phyloP scores from a whole-genome alignment of 2,888 invertebrate genomes.

The Margaritifera margaritifera region DNA sequence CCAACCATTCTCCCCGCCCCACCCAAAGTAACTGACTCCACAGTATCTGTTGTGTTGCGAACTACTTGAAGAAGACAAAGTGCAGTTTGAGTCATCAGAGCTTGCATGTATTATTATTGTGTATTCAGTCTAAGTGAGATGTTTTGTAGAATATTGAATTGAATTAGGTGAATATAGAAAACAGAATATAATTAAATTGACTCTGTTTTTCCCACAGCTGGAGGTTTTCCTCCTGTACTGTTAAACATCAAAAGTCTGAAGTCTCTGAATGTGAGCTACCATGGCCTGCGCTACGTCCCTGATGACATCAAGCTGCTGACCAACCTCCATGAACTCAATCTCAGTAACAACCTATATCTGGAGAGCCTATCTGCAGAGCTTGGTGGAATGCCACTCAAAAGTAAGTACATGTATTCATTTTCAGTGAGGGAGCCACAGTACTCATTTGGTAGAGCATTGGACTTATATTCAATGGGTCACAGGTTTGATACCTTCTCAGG shows the following conservation, averaged over 20 bases:
- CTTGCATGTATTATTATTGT: too few relatives aligned
- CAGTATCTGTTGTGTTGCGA: too few relatives aligned
- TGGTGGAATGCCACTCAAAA: slow-evolving; percentile 50
- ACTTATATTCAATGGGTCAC: too few relatives aligned
- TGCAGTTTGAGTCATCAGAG: too few relatives aligned
- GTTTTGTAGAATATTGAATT: too few relatives aligned
- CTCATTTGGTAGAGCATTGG: too few relatives aligned
- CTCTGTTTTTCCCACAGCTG: slow-evolving; percentile 22
- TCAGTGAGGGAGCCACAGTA: too few relatives aligned
- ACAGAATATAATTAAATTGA: background rate
- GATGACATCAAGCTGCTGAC: slow-evolving; percentile 49
- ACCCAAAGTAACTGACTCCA: too few relatives aligned
- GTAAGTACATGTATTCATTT: slow-evolving; percentile 24
- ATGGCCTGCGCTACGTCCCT: slow-evolving; percentile 53
- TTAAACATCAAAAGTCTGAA: slow-evolving; percentile 47
- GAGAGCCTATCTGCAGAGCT: slow-evolving; percentile 46
- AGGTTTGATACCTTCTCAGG: too few relatives aligned
- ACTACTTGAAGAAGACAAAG: too few relatives aligned
- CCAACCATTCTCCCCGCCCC: too few relatives aligned
- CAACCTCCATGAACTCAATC: slow-evolving; percentile 45
- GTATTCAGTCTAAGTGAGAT: too few relatives aligned
- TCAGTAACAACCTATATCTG: slow-evolving; percentile 55
- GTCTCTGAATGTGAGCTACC: slow-evolving; percentile 55
- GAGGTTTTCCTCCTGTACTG: slow-evolving; percentile 48
- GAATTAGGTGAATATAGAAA: background rate